These are phyloP conservation scores for Luehdorfia chinensis DNA, from an alignment of 1,140 invertebrate genomes.

Conservation along the genomic window DNA sequence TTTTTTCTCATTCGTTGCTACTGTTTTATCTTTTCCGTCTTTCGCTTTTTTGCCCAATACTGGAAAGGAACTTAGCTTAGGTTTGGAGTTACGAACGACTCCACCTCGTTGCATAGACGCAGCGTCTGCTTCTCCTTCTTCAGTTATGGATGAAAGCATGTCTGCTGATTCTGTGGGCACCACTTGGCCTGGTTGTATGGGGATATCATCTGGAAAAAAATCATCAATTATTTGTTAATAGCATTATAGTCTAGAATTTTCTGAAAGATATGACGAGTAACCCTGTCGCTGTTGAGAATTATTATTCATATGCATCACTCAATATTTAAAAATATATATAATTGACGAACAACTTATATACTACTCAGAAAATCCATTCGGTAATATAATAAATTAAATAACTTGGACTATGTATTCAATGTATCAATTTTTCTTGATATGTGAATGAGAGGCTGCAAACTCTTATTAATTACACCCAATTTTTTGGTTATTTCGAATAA, in stretches of 20 bases:
- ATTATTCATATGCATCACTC: too few species aligned
- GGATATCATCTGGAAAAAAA: conserved; percentile 72
- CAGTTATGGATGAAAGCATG: conserved; percentile 67
- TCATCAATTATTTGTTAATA: background rate
- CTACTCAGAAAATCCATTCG: too few species aligned
- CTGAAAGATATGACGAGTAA: too few species aligned
- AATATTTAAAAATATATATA: too few species aligned
- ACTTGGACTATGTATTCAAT: too few species aligned
- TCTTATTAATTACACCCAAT: too few species aligned
- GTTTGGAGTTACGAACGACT: conserved; percentile 62
- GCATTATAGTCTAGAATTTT: background rate
- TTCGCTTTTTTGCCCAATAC: conserved; percentile 71
- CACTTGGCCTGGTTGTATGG: conserved; percentile 67
- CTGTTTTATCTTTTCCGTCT: conserved; percentile 62
- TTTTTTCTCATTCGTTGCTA: conserved; percentile 54
- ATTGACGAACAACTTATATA: too few species aligned
- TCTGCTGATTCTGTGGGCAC: conserved; percentile 62
- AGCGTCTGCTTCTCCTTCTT: conserved; percentile 65
- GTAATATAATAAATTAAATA: too few species aligned
- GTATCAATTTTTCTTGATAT: too few species aligned
- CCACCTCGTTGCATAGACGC: conserved; percentile 59
- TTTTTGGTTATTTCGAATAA: too few species aligned
- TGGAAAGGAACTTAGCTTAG: conserved; percentile 64
- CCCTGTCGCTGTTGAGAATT: too few species aligned
- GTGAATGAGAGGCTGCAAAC: too few species aligned